Evolutionary conservation across 1,140 invertebrate genomes (phyloP), one percentile per base, ranked within the genome.

Genomic region (Micrasema longulum): DNA sequence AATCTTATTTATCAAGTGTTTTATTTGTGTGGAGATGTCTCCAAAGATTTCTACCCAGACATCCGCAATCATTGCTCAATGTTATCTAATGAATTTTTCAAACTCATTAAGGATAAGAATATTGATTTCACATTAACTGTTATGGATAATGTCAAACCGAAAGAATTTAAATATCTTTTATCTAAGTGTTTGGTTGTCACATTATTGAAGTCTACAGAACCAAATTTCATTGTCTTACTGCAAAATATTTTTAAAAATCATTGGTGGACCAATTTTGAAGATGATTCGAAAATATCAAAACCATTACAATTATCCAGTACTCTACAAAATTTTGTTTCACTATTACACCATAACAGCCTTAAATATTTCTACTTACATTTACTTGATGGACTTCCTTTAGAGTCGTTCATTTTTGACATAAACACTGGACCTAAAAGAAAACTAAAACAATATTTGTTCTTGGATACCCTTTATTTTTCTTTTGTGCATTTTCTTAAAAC

Each of bases 201-300:
- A 22, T 11, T 64, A 23, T 64, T 64, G 9, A 64, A 64, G 47
- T 64, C 60, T 18, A 64, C 7, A 14, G 60, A 64, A 26, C 10
- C 22, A 2, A 64, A 23, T 23, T 64, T 48, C 31, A 64, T 64
- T 45, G 0, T 64, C 47, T 31, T 64, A 16, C n/a, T 64, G 2
- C 18, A 64, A 64, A 64, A 45, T 48, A 10, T 64, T 31, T 64
- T 64, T 35, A 64, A 64, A 64, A 26, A 64, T 47, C 60, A 47
- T 16, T 64, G 7, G 16, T 64, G 60, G 60, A 36, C 12, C 10
- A 22, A 20, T 60, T 60, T 60, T 14, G 16, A 60, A 1, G 36
- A 38, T 20, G 55, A 60, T 60, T 22, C 14, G 20, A 38, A 14
- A 22, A 60, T 14, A 20, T 41, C 14, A 16, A 16, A 41, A 41